Base-by-base conservation (phyloP, 2,888 invertebrate species). In the Melanophora roralis region DNA sequence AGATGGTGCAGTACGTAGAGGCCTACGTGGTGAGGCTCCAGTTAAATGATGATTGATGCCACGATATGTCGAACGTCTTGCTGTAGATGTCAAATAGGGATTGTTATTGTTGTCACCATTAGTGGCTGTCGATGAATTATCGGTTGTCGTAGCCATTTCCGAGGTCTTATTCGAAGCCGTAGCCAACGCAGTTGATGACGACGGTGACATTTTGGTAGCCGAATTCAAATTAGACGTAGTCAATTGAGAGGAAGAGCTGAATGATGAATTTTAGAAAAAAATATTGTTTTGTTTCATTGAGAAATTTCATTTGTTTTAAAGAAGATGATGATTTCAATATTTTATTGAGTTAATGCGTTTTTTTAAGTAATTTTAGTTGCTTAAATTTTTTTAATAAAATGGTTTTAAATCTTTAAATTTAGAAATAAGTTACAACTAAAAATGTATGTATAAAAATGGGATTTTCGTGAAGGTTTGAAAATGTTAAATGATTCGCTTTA, bases 1-100 rank as follows among this genome's bases (percentile, higher is more conserved):
- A 81, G 90, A 90, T 49, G 87, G 84, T 23, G 89, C 89, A 82
- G 90, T 88, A 84, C 89, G 88, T 79, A 90, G 84, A 73, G 89
- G 88, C 82, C 89, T 86, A 83, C 90, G 89, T 59, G 89, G 84
- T 59, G 86, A 85, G 78, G 83, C 86, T 68, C 82, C 83, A 38
- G 81, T 81, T 81, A 84, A 82, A 67, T 84, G 84, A 47, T 84
- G 84, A 57, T 84, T 85, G 47, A 59, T 85, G 47, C 64, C 19
- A 81, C 85, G 86, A 81, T 86, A 86, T 55, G 75, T 12, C 59
- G 81, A 67, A 72, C 87, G 88, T 82, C 88, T 86, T 69, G 86
- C 82, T 59, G 84, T 81, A 67, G 82, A 53, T 76, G 83, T 83
- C 83, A 84, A 78, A 78, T 85, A 81, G 84, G 84, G 83, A 82